Conservation (phyloP, 1,140 invertebrate species). For the Megalopta genalis region DNA sequence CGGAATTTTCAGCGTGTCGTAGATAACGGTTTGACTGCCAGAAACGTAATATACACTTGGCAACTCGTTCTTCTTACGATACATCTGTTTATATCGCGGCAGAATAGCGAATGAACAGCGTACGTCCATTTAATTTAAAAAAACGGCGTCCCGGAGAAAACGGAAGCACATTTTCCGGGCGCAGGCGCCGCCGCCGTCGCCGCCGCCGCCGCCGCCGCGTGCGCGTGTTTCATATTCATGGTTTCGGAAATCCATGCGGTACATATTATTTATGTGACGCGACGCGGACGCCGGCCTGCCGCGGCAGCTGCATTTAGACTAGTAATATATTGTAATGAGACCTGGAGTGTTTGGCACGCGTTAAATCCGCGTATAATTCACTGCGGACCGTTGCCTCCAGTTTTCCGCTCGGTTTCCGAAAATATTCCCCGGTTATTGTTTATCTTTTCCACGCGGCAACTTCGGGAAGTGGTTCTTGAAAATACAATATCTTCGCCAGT, state of each 20-base stretch:
- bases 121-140: conserved; percentile 11
- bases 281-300: conserved; percentile 12
- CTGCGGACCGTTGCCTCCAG: background rate
- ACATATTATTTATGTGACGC: conserved; percentile 40
- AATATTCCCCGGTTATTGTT: background rate
- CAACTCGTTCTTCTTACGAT: too few species aligned
- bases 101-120: background rate
- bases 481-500: too few species aligned
- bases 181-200: background rate
- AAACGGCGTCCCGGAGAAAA: background rate
- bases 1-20: too few species aligned
- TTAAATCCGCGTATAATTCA: conserved; percentile 30
- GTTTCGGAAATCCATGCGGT: conserved; percentile 33
- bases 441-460: background rate
- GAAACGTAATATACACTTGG: background rate
- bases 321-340: conserved; percentile 48
- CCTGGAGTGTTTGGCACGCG: conserved; percentile 30
- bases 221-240: conserved; percentile 42
- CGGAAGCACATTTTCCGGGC: conserved; percentile 2
- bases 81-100: too few species aligned
- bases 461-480: background rate
- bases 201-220: too few species aligned
- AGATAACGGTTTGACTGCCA: background rate
- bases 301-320: conserved; percentile 20
- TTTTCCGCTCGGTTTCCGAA: background rate